Evolutionary conservation across 2,888 invertebrate genomes (phyloP).

Genomic region (Spicauda simplicius): DNA sequence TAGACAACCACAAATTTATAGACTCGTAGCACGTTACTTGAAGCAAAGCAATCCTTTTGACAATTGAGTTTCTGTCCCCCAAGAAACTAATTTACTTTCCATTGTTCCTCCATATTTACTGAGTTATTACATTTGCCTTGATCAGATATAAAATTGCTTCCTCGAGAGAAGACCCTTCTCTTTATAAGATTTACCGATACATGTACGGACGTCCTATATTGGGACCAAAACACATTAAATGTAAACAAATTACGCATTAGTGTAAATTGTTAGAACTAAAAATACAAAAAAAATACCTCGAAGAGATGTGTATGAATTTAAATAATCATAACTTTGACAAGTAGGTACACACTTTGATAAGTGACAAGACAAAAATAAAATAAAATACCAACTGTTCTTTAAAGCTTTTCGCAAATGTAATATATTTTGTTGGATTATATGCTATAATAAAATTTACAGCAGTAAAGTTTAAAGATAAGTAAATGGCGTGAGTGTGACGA

Average conservation of each 20-base stretch:
- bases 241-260: not conserved
- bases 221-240: not conserved
- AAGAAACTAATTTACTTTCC: conserved; percentile 76
- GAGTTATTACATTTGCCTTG: conserved; percentile 76
- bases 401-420: no score
- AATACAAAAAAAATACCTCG: no score
- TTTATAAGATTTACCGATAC: conserved; percentile 59
- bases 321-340: no score
- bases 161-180: conserved; percentile 58
- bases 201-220: conserved; percentile 35
- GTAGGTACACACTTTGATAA: no score
- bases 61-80: conserved; percentile 73
- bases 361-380: no score
- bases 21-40: not conserved
- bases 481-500: no score
- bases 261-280: no score
- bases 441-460: no score
- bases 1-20: not conserved
- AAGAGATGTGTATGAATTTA: no score
- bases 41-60: conserved; percentile 63
- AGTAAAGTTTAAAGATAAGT: no score
- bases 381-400: no score
- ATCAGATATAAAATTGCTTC: conserved; percentile 76
- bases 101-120: conserved; percentile 78
- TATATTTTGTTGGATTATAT: no score